These are phyloP conservation scores for Pharmacophagus antenor DNA, from an alignment of 2,888 invertebrate species.

Conservation along the genomic window DNA sequence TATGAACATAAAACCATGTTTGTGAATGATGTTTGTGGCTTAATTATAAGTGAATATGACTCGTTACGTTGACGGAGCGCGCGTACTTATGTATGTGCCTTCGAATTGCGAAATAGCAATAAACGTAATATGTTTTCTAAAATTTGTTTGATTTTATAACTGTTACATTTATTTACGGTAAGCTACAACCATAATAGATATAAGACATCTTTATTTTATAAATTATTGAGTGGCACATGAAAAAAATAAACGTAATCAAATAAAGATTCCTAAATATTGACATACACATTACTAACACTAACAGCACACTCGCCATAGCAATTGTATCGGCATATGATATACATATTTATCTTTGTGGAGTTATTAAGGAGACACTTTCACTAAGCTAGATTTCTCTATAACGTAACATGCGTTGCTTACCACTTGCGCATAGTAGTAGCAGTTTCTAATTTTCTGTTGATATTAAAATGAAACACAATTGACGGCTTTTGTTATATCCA, in stretches of 20 bases:
- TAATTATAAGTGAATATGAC: conserved; percentile 51
- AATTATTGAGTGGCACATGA: neutral
- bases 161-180: conserved; percentile 27
- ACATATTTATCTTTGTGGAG: conserved; percentile 22
- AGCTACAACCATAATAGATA: neutral
- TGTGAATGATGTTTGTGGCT: conserved; percentile 48
- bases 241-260: conserved; percentile 6
- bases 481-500: neutral
- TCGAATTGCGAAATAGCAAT: conserved; percentile 77
- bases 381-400: conserved; percentile 65
- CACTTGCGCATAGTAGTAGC: conserved; percentile 44
- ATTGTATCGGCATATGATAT: conserved; percentile 14
- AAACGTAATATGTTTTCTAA: conserved; percentile 75
- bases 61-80: conserved; percentile 77
- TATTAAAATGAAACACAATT: conserved; percentile 18
- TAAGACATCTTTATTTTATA: neutral
- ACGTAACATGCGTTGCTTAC: conserved; percentile 59
- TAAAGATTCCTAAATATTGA: conserved; percentile 24
- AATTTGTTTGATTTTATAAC: conserved; percentile 50
- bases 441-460: conserved; percentile 31
- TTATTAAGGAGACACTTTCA: conserved; percentile 56
- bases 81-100: conserved; percentile 77
- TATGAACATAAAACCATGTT: conserved; percentile 57
- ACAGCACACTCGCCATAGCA: neutral
- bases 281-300: conserved; percentile 21